These are phyloP conservation scores for Entosphenus tridentatus DNA, from an alignment of 2,113 vertebrate species.

Conservation along the genomic window DNA sequence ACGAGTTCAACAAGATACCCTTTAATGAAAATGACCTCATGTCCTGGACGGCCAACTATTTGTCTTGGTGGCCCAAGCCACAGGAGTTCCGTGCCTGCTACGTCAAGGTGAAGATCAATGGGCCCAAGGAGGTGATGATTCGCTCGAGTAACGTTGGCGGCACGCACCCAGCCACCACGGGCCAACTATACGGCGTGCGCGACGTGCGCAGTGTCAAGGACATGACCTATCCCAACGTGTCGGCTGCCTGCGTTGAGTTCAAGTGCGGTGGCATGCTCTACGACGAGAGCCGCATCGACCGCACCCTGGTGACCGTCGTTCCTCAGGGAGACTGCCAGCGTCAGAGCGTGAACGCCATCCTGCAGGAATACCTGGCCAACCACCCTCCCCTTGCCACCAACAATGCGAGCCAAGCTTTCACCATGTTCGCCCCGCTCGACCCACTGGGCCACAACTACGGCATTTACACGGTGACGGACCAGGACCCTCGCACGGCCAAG, in stretches of 20 bases:
- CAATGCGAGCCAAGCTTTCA: constrained; percentile 38
- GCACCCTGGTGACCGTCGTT: constrained; percentile 45
- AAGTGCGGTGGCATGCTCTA: constrained; percentile 90
- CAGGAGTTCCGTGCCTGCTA: constrained; percentile 89
- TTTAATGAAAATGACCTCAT: constrained; percentile 61
- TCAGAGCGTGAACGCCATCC: constrained; percentile 32
- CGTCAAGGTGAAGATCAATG: constrained; percentile 63
- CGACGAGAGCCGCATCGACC: constrained; percentile 48
- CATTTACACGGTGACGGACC: constrained; percentile 87
- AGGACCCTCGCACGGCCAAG: constrained; percentile 68
- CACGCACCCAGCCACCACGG: constrained; percentile 40
- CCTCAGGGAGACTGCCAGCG: constrained; percentile 64
- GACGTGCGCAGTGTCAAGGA: constrained; percentile 67
- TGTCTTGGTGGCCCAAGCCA: constrained; percentile 94
- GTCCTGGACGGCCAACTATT: constrained; percentile 65
- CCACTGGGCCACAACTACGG: constrained; percentile 94
- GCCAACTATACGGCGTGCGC: constrained; percentile 66
- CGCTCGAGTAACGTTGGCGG: constrained; percentile 52
- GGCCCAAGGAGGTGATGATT: constrained; percentile 64
- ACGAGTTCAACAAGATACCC: constrained; percentile 82
- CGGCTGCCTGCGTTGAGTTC: constrained; percentile 70
- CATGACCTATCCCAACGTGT: constrained; percentile 22
- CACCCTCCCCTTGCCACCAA: constrained; percentile 36
- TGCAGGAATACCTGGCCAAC: constrained; percentile 55
- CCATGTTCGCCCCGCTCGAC: constrained; percentile 68